Conservation (phyloP, 2,113 vertebrate genomes). For the Larimichthys crocea region DNA sequence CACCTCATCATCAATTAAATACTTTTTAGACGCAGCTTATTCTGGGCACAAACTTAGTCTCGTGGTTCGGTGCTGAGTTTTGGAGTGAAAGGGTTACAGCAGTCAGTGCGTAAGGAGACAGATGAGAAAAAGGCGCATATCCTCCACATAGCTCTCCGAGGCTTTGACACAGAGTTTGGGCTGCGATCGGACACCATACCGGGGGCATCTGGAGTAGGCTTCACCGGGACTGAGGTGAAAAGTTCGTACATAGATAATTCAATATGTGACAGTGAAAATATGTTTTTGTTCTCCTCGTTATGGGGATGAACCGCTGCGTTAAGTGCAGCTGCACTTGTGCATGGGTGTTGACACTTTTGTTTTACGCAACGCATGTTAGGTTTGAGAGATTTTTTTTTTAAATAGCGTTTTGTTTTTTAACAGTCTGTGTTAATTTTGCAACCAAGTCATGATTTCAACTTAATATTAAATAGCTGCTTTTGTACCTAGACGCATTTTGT, state of each 20-base stretch:
- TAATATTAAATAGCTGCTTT: not conserved
- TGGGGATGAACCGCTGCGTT: slow-evolving; percentile 17
- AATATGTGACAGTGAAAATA: not conserved
- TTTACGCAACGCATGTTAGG: slow-evolving; percentile 41
- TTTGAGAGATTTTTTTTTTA: slow-evolving; percentile 7
- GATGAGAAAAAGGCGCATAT: slow-evolving; percentile 66
- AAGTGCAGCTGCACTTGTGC: slow-evolving; percentile 39
- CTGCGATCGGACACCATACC: slow-evolving; percentile 47
- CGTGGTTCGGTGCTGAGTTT: slow-evolving; percentile 56
- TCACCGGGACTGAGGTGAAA: slow-evolving; percentile 64
- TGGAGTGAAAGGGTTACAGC: slow-evolving; percentile 83
- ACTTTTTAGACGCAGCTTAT: slow-evolving; percentile 37
- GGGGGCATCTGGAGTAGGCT: slow-evolving; percentile 51
- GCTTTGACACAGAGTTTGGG: slow-evolving; percentile 60
- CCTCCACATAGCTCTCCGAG: slow-evolving; percentile 49
- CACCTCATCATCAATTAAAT: not conserved
- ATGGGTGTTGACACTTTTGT: slow-evolving; percentile 54
- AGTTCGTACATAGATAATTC: slow-evolving; percentile 26
- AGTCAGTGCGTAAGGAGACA: slow-evolving; percentile 72
- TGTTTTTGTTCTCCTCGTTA: slow-evolving; percentile 1
- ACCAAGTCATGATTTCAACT: not conserved
- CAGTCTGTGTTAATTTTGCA: not conserved
- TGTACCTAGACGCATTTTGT: not conserved
- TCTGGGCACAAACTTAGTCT: slow-evolving; percentile 46
- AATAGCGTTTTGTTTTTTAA: not conserved